phyloP scores from a whole-genome alignment of 1,140 invertebrate genomes.

The Drosophila sp. region DNA sequence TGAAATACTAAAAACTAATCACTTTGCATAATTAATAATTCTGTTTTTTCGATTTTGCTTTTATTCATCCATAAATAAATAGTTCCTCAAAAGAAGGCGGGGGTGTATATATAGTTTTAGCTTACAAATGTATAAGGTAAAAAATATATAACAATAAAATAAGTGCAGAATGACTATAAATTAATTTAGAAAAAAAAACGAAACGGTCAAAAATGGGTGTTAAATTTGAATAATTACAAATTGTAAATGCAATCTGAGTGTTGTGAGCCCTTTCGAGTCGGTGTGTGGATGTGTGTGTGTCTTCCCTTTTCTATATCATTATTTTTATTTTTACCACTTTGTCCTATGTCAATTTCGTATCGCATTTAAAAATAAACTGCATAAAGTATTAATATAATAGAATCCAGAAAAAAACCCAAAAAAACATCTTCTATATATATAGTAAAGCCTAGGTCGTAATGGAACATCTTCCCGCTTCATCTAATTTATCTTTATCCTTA shows the following conservation, averaged over 20 bases:
- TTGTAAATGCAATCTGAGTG: constrained; percentile 12
- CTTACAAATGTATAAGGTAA: constrained; percentile 13
- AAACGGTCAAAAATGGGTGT: background rate
- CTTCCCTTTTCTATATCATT: background rate
- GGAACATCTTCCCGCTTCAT: background rate
- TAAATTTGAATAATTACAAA: constrained; percentile 1
- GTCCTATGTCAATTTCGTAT: background rate
- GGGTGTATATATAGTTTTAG: background rate
- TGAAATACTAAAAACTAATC: constrained; percentile 6
- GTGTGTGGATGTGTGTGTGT: background rate
- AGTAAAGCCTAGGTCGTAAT: constrained; percentile 4
- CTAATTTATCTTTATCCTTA: background rate
- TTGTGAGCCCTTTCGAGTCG: background rate
- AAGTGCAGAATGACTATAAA: constrained; percentile 18
- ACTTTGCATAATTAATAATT: background rate
- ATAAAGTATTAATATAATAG: background rate
- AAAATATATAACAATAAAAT: constrained; percentile 15
- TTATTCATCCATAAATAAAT: constrained; percentile 14
- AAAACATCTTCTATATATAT: constrained; percentile 3
- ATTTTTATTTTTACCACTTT: background rate
- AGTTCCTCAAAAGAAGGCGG: constrained; percentile 3
- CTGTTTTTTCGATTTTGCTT: background rate
- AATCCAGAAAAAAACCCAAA: background rate
- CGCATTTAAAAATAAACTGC: constrained; percentile 9
- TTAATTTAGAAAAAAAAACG: background rate